Evolutionary conservation across 2,888 invertebrate genomes (phyloP), one percentile per base, ranked within the genome.

Genomic region (Helobdella robusta): DNA sequence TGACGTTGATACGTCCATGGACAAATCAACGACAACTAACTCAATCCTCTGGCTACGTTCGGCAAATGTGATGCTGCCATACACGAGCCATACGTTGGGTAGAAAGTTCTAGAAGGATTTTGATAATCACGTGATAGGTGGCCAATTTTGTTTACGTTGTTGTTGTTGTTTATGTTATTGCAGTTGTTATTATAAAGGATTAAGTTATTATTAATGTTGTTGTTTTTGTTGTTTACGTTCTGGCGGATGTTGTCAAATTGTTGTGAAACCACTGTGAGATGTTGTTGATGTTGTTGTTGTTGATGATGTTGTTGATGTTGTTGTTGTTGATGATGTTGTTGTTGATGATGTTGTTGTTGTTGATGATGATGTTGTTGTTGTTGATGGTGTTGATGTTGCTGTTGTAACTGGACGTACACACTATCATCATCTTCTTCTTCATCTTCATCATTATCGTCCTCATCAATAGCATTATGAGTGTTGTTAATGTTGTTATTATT

Each of bases 271-370:
- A n/a, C n/a, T n/a, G n/a, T n/a, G n/a, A n/a, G 50, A 23, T 50
- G n/a, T 50, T 50, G 50, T 50, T 50, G 50, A 23, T 50, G 50
- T 50, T n/a, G 50, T 50, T n/a, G 50, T 6, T n/a, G 50, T 50
- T 50, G 50, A 23, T n/a, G 6, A 8, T 4, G 50, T 18, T 18
- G n/a, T 5, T 18, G 50, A 23, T n/a, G 5, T 18, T 18, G 50
- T 18, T 54, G 25, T 30, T 3, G 30, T 54, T 54, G 11, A 15
- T 18, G 32, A n/a, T 15, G 23, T 18, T 4, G 4, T 54, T 32
- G 54, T 54, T 8, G 54, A 30, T 23, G 6, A 32, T 6, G 23
- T 54, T 32, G 32, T 23, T 54, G 3, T 30, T 54, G 25, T n/a
- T 5, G 8, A 11, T 54, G 4, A 6, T 4, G 4, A 30, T 28